These are phyloP conservation scores for Polydrusus cervinus DNA, from an alignment of 2,888 invertebrate genomes.

Conservation along the genomic window DNA sequence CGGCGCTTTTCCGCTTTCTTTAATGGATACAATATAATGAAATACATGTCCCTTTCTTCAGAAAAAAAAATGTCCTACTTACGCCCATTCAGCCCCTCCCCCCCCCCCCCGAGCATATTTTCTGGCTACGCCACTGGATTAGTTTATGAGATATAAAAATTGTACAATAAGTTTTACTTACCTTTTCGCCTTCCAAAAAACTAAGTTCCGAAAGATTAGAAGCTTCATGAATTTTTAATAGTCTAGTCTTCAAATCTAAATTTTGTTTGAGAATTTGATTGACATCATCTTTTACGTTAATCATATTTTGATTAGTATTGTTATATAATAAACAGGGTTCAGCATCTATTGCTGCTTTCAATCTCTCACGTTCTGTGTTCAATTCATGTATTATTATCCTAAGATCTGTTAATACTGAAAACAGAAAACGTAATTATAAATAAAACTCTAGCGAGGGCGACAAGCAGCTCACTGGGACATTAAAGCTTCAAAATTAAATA, in stretches of 20 bases:
- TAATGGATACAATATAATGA: no score
- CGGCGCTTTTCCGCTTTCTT: no score
- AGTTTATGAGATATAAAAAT: no score
- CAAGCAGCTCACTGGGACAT: no score
- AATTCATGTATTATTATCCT: conserved; percentile 71
- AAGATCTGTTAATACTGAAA: conserved; percentile 72
- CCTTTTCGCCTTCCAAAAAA: conserved; percentile 75
- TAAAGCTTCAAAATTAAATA: no score
- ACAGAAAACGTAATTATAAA: conserved; percentile 13
- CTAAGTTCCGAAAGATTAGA: conserved; percentile 78
- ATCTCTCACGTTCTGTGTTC: conserved; percentile 75
- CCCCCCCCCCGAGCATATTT: no score
- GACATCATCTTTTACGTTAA: conserved; percentile 76
- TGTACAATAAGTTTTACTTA: conserved; percentile 58
- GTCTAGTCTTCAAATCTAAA: conserved; percentile 79
- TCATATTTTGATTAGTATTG: conserved; percentile 67
- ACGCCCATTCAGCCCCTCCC: no score
- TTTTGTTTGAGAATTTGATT: conserved; percentile 83
- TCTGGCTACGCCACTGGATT: no score
- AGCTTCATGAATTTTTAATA: conserved; percentile 78
- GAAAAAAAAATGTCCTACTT: no score
- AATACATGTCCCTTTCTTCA: no score
- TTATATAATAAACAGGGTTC: conserved; percentile 67
- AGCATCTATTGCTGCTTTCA: conserved; percentile 77
- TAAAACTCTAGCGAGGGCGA: no score